Percentiles rank a stretch among this genome's conserved stretches.
Conservation (phyloP, 2,888 invertebrate genomes). For the Molorchus minor region DNA sequence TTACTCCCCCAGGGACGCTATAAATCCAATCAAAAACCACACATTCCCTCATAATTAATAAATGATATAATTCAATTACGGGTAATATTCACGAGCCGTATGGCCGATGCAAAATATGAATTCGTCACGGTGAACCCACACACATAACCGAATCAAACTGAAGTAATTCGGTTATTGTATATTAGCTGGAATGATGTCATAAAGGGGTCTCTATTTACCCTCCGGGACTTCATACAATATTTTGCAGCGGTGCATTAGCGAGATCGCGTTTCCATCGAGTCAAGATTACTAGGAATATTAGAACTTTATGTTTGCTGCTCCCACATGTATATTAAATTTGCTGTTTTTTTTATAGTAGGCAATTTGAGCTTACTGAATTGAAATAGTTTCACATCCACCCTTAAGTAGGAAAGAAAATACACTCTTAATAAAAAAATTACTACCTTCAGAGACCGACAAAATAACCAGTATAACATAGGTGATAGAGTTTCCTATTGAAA, state of each 20-base stretch:
- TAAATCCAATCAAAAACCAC: slow-evolving; percentile 43
- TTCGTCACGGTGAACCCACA: slow-evolving; percentile 58
- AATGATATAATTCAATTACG: slow-evolving; percentile 55
- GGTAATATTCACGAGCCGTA: slow-evolving; percentile 46
- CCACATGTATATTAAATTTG: too few relatives aligned
- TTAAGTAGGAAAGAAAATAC: too few relatives aligned
- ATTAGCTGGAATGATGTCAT: slow-evolving; percentile 53
- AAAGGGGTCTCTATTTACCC: slow-evolving; percentile 50
- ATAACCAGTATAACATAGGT: too few relatives aligned
- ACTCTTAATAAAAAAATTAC: too few relatives aligned
- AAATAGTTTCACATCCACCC: too few relatives aligned
- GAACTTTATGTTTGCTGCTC: too few relatives aligned
- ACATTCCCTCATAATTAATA: slow-evolving; percentile 53
- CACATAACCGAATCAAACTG: slow-evolving; percentile 57
- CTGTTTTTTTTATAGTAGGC: too few relatives aligned
- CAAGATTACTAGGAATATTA: too few relatives aligned
- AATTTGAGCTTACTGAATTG: too few relatives aligned
- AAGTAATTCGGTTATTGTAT: slow-evolving; percentile 54
- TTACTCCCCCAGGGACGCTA: not conserved
- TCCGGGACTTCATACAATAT: slow-evolving; percentile 44
- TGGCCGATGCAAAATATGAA: slow-evolving; percentile 55
- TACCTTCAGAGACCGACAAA: too few relatives aligned
- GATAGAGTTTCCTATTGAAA: too few relatives aligned
- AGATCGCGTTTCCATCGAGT: slow-evolving; percentile 29
- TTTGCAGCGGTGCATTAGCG: slow-evolving; percentile 44